These are phyloP conservation scores for Helicoverpa armigera DNA, from an alignment of 1,140 invertebrate species.

Conservation along the genomic window DNA sequence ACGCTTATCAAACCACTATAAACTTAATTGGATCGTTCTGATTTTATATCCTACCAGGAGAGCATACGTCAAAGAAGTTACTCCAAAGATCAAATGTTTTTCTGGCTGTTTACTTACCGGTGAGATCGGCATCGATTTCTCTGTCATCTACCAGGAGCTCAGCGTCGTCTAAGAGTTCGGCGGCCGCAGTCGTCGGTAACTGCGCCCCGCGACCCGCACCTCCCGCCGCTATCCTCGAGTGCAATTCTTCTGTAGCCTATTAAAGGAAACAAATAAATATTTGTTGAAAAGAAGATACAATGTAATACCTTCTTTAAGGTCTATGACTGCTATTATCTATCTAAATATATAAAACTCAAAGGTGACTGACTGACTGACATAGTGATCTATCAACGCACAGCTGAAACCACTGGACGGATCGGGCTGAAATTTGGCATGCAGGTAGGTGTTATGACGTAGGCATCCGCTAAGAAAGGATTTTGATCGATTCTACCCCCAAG, in stretches of 20 bases:
- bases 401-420: too few relatives aligned
- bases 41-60: constrained; percentile 7
- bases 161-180: constrained; percentile 96
- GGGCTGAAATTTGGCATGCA: too few relatives aligned
- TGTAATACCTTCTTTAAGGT: too few relatives aligned
- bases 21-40: not conserved
- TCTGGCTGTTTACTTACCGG: constrained; percentile 88
- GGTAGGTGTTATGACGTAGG: too few relatives aligned
- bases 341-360: too few relatives aligned
- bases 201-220: constrained; percentile 87
- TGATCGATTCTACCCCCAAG: too few relatives aligned
- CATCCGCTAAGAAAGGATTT: too few relatives aligned
- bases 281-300: too few relatives aligned
- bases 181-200: constrained; percentile 90
- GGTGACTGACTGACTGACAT: too few relatives aligned
- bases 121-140: constrained; percentile 96
- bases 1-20: not conserved
- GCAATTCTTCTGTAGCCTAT: constrained; percentile 96
- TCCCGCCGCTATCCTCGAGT: constrained; percentile 92
- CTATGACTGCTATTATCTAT: too few relatives aligned
- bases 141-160: constrained; percentile 97
- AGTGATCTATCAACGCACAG: too few relatives aligned
- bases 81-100: too few relatives aligned
- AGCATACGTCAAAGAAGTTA: not conserved
- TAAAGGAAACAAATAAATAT: not conserved